A percentile compares a stretch with the other conserved stretches of the same genome.
phyloP scores from a whole-genome alignment of 1,140 invertebrate genomes.

The Ostrea edulis region DNA sequence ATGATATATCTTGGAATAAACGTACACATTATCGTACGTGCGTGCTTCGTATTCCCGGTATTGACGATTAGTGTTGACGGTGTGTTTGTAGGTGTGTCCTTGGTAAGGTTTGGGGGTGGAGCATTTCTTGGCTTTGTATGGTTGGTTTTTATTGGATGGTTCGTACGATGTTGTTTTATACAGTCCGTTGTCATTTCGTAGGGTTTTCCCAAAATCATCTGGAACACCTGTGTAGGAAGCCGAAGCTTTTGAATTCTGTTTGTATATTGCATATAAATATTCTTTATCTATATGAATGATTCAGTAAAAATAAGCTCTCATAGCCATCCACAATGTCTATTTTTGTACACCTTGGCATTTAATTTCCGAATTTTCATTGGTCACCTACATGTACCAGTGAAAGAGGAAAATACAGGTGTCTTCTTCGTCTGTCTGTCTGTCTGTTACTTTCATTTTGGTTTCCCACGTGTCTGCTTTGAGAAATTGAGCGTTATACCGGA shows the following conservation, averaged over 20 bases:
- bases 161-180: background rate
- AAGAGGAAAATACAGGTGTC: no score
- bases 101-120: constrained; percentile 23
- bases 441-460: no score
- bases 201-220: background rate
- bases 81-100: constrained; percentile 3
- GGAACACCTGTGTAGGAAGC: background rate
- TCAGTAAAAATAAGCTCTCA: background rate
- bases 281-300: background rate
- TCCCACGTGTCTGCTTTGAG: no score
- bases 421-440: no score
- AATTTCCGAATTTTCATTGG: no score
- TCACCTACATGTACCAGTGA: no score
- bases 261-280: background rate
- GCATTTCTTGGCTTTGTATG: background rate
- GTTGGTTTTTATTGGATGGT: background rate
- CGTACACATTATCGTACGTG: background rate
- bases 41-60: background rate
- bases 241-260: no score
- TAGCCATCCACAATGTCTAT: background rate
- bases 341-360: no score
- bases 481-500: no score
- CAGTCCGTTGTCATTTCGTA: background rate
- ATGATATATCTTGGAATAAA: background rate
- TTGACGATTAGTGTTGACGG: background rate